Evolutionary conservation across 23 tunicate genomes (phyloP).

Genomic region (Trididemnum miniatum): DNA sequence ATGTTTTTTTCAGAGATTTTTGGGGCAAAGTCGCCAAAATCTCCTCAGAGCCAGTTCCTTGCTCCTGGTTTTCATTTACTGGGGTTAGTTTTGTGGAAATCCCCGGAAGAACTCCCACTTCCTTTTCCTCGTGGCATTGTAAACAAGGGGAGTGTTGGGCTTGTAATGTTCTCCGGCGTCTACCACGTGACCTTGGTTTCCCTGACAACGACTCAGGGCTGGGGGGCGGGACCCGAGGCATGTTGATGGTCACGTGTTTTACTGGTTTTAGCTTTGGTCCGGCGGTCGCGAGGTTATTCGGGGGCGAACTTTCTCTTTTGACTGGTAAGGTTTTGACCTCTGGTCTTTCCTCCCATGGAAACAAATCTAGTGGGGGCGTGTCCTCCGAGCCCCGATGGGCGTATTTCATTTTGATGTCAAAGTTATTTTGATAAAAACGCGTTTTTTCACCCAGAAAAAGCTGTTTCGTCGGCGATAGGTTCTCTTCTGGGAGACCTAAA

Average conservation of each 20-base stretch:
- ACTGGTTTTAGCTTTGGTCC: slow-evolving; percentile 1
- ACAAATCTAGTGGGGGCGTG: slow-evolving; percentile 44
- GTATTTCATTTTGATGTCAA: slow-evolving; percentile 42
- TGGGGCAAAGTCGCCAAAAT: too few species aligned
- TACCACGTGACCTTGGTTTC: neutral
- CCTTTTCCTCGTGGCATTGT: neutral
- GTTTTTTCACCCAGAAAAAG: too few species aligned
- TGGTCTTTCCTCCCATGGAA: slow-evolving; percentile 51
- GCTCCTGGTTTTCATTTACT: neutral
- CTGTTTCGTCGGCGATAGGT: too few species aligned
- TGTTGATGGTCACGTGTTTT: slow-evolving; percentile 37
- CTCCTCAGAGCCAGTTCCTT: neutral
- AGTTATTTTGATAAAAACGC: neutral
- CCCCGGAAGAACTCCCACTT: neutral
- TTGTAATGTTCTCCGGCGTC: neutral
- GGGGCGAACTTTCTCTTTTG: neutral
- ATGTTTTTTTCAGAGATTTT: neutral
- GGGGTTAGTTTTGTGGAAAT: neutral
- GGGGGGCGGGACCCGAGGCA: slow-evolving; percentile 53
- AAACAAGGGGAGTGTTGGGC: neutral
- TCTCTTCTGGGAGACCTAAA: too few species aligned
- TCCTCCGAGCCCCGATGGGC: slow-evolving; percentile 53
- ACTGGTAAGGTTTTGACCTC: neutral
- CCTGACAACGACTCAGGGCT: slow-evolving; percentile 25
- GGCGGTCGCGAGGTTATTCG: neutral